A percentile compares a stretch with the other conserved stretches of the same genome.
These are phyloP conservation scores for Hesperia comma DNA, from an alignment of 2,888 invertebrate genomes.

Conservation along the genomic window DNA sequence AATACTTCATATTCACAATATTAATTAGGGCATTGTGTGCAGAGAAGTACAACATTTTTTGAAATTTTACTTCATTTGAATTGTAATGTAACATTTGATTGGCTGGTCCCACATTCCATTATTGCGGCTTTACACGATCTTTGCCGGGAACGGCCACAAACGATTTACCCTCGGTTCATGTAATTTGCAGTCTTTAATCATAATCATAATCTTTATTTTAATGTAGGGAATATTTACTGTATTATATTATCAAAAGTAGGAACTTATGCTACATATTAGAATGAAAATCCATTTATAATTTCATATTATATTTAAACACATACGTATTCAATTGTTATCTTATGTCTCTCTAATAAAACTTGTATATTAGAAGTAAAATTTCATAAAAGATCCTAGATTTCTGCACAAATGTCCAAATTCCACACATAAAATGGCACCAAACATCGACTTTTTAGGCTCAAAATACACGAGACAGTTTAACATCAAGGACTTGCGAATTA, in stretches of 20 bases:
- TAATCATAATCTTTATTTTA: too few relatives aligned
- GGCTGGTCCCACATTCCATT: not conserved
- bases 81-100: too few relatives aligned
- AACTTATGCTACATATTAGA: too few relatives aligned
- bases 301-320: too few relatives aligned
- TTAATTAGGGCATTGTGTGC: not conserved
- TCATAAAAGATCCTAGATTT: slow-evolving; percentile 9
- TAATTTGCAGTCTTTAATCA: too few relatives aligned
- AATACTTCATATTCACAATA: not conserved
- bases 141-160: too few relatives aligned
- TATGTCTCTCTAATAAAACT: not conserved
- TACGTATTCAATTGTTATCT: too few relatives aligned
- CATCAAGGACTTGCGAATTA: too few relatives aligned
- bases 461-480: not conserved
- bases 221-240: too few relatives aligned
- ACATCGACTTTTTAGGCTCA: slow-evolving; percentile 7
- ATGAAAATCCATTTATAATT: too few relatives aligned
- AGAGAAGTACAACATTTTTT: not conserved
- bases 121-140: not conserved
- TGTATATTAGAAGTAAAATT: not conserved
- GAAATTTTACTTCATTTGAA: not conserved
- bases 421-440: slow-evolving; percentile 10
- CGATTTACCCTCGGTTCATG: not conserved
- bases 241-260: too few relatives aligned
- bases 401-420: not conserved